Evolutionary conservation across 2,888 invertebrate species (phyloP), one percentile per base, ranked within the genome.

Genomic region (Drosophila melanosoma): DNA sequence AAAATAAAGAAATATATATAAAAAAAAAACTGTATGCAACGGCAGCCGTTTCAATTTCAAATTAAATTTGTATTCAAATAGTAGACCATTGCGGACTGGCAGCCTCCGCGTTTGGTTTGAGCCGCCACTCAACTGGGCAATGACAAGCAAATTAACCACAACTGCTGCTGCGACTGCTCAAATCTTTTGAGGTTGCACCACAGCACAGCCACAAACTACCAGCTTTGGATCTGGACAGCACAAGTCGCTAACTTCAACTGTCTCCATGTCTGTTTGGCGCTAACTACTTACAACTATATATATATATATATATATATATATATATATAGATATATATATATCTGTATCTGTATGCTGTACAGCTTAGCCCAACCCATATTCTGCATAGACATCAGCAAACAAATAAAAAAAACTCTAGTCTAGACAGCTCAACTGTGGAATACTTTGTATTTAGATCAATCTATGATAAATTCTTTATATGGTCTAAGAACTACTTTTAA

Each of bases 131-230:
- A 89, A 83, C 90, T 83, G 82, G 78, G 90, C 90, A 90, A 88
- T 86, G 90, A 86, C 85, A 86, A 87, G 87, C 87, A 90, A 87
- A 87, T 87, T 87, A 87, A 90, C 87, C 89, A 68, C 87, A 87
- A 87, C 87, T 84, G 87, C 81, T 76, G 77, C 81, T 76, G 77
- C 79, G 65, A 68, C 63, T 45, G 63, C 75, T 72, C 58, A 69
- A 71, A 73, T 73, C 74, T 80, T 40, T 40, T 40, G 64, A 75
- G 73, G 81, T 89, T 87, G 90, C 88, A 89, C 83, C 90, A 87
- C 65, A 75, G 23, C 45, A 38, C 38, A 40, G n/a, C 35, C 52
- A 17, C 42, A 69, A 69, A 64, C 52, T n/a, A 58, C 12, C 75
- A 57, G 62, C 62, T 65, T 26, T 53, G 17, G 61, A 63, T 56